Evolutionary conservation across 2,888 invertebrate species (phyloP).

Genomic region (Cantharis rustica): DNA sequence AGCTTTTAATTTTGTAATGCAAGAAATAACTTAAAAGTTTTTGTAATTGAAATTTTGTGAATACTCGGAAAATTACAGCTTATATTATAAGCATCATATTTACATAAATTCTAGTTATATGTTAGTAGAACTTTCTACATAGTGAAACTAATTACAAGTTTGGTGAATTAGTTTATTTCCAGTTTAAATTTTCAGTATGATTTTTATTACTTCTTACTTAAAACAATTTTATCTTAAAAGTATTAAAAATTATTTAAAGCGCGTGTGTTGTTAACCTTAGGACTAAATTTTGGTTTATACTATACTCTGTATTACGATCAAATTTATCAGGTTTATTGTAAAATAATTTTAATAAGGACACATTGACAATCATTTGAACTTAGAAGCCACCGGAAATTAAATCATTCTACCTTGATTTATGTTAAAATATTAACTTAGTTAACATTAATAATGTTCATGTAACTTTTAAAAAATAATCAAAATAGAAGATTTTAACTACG

Average conservation of each 20-base stretch:
- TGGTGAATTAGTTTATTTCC: background rate
- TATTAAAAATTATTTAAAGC: background rate
- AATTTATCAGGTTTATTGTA: background rate
- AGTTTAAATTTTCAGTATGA: background rate
- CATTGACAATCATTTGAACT: slow-evolving; percentile 17
- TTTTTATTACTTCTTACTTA: background rate
- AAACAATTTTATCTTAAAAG: background rate
- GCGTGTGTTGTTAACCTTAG: background rate
- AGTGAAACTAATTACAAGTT: background rate
- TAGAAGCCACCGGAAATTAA: slow-evolving; percentile 27
- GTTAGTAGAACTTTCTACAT: background rate
- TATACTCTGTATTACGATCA: background rate
- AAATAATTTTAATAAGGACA: background rate
- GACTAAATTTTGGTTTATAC: background rate
- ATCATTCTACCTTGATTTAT: slow-evolving; percentile 26
- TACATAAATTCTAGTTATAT: background rate
- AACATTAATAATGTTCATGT: background rate
- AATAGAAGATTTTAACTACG: background rate
- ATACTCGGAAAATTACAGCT: background rate
- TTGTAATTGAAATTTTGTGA: background rate
- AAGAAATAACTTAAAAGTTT: background rate
- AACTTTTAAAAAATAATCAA: background rate
- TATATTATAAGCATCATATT: background rate
- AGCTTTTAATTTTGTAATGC: background rate
- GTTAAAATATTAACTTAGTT: background rate